Evolutionary conservation across 1,140 invertebrate genomes (phyloP).

Genomic region (Ctenoplectra terminalis): DNA sequence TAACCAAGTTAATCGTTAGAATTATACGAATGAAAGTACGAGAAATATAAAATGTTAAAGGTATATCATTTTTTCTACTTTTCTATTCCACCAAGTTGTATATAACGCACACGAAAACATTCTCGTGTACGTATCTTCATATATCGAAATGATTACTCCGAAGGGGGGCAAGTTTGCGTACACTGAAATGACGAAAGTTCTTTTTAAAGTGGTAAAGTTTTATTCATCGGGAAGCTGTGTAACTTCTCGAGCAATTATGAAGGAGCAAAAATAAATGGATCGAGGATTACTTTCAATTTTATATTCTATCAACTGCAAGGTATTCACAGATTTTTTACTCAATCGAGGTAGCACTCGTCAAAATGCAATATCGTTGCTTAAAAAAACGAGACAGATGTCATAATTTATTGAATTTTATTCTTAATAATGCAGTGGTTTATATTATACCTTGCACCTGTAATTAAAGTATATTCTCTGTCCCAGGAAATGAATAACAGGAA

Average conservation of each 20-base stretch:
- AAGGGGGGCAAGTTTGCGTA: background rate
- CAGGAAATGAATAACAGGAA: background rate
- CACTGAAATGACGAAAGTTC: slow-evolving; percentile 19
- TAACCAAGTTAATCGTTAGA: background rate
- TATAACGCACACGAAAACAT: background rate
- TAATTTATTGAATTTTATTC: background rate
- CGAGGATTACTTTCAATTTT: background rate
- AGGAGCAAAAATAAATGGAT: slow-evolving; percentile 3
- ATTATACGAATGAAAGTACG: no score
- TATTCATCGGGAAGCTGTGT: slow-evolving; percentile 19
- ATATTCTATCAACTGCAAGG: background rate
- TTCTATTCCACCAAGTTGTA: background rate
- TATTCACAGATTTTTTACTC: background rate
- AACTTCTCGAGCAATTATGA: background rate
- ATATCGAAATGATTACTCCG: background rate
- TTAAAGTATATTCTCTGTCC: background rate
- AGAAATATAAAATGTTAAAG: background rate
- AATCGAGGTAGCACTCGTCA: no score
- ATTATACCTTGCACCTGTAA: background rate
- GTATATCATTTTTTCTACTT: background rate
- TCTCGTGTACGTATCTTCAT: background rate
- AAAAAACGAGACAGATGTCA: background rate
- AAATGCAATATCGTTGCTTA: background rate
- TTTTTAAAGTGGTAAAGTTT: slow-evolving; percentile 19
- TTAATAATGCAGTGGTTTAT: background rate